Evolutionary conservation across 2,113 vertebrate species (phyloP).

Genomic region (zebrafish (Danio rerio)): GRCz12tu NC_133183.1:2540001-2540500

Average conservation of each 20-base stretch:
- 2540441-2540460: too few species aligned
- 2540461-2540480: too few species aligned
- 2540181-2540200: slow-evolving; percentile 16
- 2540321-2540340: too few species aligned
- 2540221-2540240: not conserved
- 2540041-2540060: slow-evolving; percentile 1
- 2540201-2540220: not conserved
- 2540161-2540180: slow-evolving; percentile 10
- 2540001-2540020: not conserved
- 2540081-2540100: not conserved
- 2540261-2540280: not conserved
- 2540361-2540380: too few species aligned
- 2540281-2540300: slow-evolving; percentile 27
- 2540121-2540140: not conserved
- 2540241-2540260: not conserved
- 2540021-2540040: not conserved
- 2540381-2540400: too few species aligned
- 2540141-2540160: slow-evolving; percentile 6
- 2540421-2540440: too few species aligned
- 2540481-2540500: too few species aligned
- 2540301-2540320: not conserved
- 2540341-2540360: too few species aligned
- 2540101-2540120: slow-evolving; percentile 5
- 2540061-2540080: slow-evolving; percentile 20
- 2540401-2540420: too few species aligned